Evolutionary conservation across 2,888 invertebrate genomes (phyloP), one percentile per base, ranked within the genome.

Genomic region (Pristionchus arcanus): DNA sequence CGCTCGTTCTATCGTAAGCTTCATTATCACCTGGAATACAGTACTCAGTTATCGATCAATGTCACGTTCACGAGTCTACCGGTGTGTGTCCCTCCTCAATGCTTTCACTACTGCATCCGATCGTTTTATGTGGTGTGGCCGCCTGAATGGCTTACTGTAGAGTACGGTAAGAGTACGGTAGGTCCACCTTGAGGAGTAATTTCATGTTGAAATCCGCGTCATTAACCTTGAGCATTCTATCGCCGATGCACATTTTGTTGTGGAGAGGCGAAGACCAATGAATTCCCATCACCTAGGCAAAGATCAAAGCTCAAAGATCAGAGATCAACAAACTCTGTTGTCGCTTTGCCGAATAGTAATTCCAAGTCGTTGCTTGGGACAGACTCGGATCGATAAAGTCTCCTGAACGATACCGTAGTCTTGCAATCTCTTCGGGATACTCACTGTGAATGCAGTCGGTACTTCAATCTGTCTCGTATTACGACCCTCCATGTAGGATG

Each of bases 221-320:
- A 42, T 77, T 28, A 5, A 77, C 21, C 74, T 77, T 77, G 3
- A 77, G 74, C 16, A 77, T 13, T 37, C 5, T 37, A n/a, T 77
- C 74, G 11, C 74, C 74, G 42, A 42, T 42, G 74, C 74, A 77
- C 74, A 77, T 77, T 25, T 77, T 77, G 74, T 77, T 77, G 74
- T 37, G 42, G 74, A 77, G 37, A 77, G 74, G 74, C n/a, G 74
- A 77, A 21, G 74, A 42, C 21, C 25, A 25, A 13, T 37, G 21
- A 21, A 77, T 77, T 77, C 34, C 21, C n/a, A 42, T 77, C 11
- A 25, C 42, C 37, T 37, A 42, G 42, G 5, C 19, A 11, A 42
- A 37, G 42, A 77, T 77, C 74, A 37, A 37, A 42, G 37, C 42
- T 77, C 37, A 77, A 31, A 77, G 42, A 42, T 77, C 74, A 77